phyloP scores from a whole-genome alignment of 2,888 invertebrate species.

The Microctonus aethiopoides region DNA sequence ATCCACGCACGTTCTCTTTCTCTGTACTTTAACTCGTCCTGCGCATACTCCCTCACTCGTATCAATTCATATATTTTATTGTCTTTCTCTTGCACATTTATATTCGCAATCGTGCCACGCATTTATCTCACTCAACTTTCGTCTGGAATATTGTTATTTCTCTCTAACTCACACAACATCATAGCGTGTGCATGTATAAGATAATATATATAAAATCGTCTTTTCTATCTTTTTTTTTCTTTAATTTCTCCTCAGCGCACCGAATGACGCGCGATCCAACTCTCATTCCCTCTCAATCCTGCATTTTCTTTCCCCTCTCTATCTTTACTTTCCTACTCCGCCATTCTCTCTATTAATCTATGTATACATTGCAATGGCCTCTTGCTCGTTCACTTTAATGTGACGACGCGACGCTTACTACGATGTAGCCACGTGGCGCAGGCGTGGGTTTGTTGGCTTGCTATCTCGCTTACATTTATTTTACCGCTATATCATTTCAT shows the following conservation, averaged over 20 bases:
- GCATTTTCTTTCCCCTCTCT: background rate
- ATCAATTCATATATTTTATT: too few relatives aligned
- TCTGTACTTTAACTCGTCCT: background rate
- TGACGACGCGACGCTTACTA: constrained; percentile 41
- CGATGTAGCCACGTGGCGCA: constrained; percentile 53
- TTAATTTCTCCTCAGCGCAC: background rate
- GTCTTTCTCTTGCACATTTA: too few relatives aligned
- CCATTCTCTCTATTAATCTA: background rate
- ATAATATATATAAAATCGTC: background rate
- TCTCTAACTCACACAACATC: background rate
- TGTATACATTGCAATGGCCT: background rate
- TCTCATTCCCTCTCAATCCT: constrained; percentile 17
- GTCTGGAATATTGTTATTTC: background rate
- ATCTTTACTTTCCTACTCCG: background rate
- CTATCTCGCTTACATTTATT: constrained; percentile 42
- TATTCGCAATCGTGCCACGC: too few relatives aligned
- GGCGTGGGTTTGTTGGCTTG: constrained; percentile 58
- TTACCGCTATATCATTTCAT: constrained; percentile 12
- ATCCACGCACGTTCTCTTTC: constrained; percentile 6
- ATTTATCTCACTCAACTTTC: too few relatives aligned
- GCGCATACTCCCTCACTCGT: too few relatives aligned
- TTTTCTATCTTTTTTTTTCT: background rate
- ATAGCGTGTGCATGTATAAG: background rate
- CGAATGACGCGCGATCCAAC: background rate
- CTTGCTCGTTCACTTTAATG: constrained; percentile 20